A percentile compares a stretch with the other conserved stretches of the same genome.
Evolutionary conservation across 2,797 vertebrate species (phyloP).

Genomic region (Hipposideros larvatus): DNA sequence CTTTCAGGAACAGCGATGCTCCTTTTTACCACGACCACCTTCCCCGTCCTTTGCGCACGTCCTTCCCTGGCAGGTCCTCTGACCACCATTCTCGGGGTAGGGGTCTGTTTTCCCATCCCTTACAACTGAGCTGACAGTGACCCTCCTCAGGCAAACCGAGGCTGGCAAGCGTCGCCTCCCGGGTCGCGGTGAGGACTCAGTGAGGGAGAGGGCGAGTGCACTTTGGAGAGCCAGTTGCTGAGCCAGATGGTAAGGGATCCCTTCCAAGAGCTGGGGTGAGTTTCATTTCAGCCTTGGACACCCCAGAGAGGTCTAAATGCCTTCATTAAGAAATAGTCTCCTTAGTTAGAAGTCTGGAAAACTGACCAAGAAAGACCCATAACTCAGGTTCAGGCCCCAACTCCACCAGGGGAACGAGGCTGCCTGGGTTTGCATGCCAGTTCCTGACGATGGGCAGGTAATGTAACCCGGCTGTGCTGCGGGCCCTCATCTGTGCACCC

Average conservation of each 20-base stretch:
- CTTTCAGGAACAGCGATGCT: neutral
- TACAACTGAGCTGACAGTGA: neutral
- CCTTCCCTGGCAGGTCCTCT: rapidly evolving
- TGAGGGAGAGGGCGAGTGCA: neutral
- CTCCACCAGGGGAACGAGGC: neutral
- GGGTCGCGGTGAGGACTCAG: neutral
- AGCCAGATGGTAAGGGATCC: constrained; percentile 70
- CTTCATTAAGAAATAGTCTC: constrained; percentile 12
- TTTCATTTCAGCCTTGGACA: constrained; percentile 53
- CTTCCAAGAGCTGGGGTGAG: constrained; percentile 43
- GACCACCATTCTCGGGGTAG: rapidly evolving
- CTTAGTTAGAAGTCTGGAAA: neutral
- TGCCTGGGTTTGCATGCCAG: neutral
- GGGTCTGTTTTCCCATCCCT: neutral
- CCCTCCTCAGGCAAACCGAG: neutral
- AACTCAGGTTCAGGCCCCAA: neutral
- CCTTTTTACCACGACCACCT: too few relatives aligned
- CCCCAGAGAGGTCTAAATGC: neutral
- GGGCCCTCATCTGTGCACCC: neutral
- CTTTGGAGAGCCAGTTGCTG: constrained; percentile 53
- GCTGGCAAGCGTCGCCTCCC: neutral
- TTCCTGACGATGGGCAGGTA: too few relatives aligned
- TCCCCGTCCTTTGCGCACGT: rapidly evolving
- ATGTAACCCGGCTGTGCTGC: neutral
- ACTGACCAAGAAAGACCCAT: neutral